Base-by-base conservation (phyloP, 2,113 vertebrate genomes). In the Halichoerus grypus region DNA sequence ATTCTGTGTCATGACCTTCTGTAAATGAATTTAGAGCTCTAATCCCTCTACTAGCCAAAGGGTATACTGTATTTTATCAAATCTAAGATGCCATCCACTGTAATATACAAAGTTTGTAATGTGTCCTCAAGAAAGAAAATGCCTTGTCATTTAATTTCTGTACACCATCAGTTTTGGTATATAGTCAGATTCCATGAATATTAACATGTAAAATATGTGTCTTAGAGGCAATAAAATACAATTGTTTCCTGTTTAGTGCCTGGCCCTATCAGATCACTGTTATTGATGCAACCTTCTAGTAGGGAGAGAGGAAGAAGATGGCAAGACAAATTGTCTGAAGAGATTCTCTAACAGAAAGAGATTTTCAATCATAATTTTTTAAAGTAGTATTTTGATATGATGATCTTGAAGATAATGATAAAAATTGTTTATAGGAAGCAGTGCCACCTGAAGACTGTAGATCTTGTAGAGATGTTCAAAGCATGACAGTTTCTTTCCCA, bases 111-210 rank as follows among this genome's bases (percentile, higher is more conserved):
- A 63, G 24, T 31, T 82, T 82, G 95, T 65, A 93, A 80, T 57
- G 22, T 84, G 21, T 15, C 55, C 19, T 51, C 67, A 24, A 88
- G n/a, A 83, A 88, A 95, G 33, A 95, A 91, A 85, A 93, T 76
- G 9, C 21, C 4, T 33, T 85, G 21, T 22, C 33, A 93, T 81
- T 59, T 91, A 96, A 84, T 88, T 93, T 88, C 71, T 46, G 0
- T 14, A 83, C 4, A 53, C 3, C 22, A 67, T 79, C 24, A 77
- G 59, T 93, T 83, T 26, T 63, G 39, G 63, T 3, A 74, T 57
- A 51, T 3, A 77, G 46, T 72, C 51, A 94, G 65, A 80, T 91
- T 93, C 55, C 5, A 74, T 88, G 80, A 94, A 88, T 81, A 80
- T 85, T 84, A 91, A 26, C 4, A 53, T 88, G 55, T 85, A 94